phyloP scores from a whole-genome alignment of 2,797 vertebrate species.

The Epinephelus coioides region DNA sequence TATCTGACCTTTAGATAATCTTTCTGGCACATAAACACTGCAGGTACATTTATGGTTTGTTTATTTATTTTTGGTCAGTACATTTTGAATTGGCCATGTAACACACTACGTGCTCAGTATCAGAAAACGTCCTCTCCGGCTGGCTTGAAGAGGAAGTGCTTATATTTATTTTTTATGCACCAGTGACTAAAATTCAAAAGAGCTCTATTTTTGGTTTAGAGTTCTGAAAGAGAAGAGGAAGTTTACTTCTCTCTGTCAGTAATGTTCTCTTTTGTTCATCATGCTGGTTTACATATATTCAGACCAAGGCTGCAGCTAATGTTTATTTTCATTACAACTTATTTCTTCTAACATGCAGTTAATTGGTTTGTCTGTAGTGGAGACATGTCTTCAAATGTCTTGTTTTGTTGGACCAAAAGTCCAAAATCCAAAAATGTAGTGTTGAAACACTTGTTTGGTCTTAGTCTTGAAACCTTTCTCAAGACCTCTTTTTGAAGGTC shows the following conservation, averaged over 20 bases:
- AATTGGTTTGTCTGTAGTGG: background rate
- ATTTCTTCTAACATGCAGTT: background rate
- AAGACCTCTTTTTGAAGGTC: too few species aligned
- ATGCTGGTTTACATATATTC: background rate
- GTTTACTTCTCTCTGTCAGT: background rate
- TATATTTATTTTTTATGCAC: background rate
- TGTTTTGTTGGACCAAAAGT: background rate
- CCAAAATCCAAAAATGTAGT: background rate
- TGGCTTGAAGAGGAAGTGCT: conserved; percentile 21
- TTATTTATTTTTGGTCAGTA: background rate
- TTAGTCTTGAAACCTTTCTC: too few species aligned
- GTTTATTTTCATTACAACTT: background rate
- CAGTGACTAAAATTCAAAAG: conserved; percentile 10
- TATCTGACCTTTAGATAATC: background rate
- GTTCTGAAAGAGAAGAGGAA: conserved; percentile 8
- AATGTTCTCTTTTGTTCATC: background rate
- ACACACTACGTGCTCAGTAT: background rate
- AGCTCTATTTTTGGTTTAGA: background rate
- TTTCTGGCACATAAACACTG: background rate
- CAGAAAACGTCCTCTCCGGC: background rate
- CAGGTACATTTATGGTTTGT: background rate
- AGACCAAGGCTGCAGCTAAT: background rate
- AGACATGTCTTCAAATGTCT: background rate
- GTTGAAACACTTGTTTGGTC: too few species aligned
- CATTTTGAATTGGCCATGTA: background rate